These are phyloP conservation scores for Drosophila eohydei DNA, from an alignment of 2,888 invertebrate genomes.

Conservation along the genomic window DNA sequence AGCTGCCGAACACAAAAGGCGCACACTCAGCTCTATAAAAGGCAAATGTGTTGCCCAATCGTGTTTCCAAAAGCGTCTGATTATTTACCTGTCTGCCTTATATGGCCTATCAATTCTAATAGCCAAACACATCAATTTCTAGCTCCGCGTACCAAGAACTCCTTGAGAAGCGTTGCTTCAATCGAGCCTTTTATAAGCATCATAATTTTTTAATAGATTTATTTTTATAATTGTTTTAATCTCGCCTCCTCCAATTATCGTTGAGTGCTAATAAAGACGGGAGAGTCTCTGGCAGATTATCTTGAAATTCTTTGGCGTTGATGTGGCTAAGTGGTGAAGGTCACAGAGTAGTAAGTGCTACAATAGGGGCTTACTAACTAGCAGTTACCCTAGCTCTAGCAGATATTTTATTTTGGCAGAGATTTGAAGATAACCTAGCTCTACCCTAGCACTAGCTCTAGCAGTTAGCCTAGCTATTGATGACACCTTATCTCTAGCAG, in stretches of 20 bases:
- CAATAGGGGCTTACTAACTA: neutral
- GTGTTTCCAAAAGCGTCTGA: slow-evolving; percentile 23
- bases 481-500: too few species aligned
- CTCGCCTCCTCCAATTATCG: neutral
- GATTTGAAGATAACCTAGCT: too few species aligned
- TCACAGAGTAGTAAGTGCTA: neutral
- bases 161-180: slow-evolving; percentile 12
- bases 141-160: slow-evolving; percentile 19
- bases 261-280: slow-evolving; percentile 5
- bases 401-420: too few species aligned
- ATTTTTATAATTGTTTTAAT: neutral
- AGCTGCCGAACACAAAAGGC: slow-evolving; percentile 37
- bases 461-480: too few species aligned
- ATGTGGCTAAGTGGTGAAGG: slow-evolving; percentile 1
- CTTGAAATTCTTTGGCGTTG: neutral
- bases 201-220: slow-evolving; percentile 32
- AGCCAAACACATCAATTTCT: slow-evolving; percentile 7
- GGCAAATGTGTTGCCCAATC: slow-evolving; percentile 44
- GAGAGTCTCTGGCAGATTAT: neutral
- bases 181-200: slow-evolving; percentile 18
- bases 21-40: slow-evolving; percentile 53
- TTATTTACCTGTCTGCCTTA: slow-evolving; percentile 39
- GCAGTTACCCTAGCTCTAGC: neutral
- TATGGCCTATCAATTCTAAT: slow-evolving; percentile 30
- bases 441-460: neutral